A percentile compares a stretch with the other conserved stretches of the same genome.
phyloP scores from a whole-genome alignment of 2,888 invertebrate species.

The Napeogenes sylphis region DNA sequence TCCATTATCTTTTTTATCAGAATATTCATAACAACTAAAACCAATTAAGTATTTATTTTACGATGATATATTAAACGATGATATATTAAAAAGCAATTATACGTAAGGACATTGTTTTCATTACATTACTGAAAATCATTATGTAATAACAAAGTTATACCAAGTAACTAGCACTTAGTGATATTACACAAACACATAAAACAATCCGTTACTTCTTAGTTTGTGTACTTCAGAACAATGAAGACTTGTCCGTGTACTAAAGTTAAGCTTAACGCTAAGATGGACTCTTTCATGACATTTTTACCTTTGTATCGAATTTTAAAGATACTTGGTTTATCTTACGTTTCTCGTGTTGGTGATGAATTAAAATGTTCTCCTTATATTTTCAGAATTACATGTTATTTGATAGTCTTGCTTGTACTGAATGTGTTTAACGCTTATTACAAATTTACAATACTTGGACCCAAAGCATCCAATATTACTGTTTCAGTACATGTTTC shows the following conservation, averaged over 20 bases:
- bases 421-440: conserved; percentile 11
- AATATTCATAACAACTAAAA: no score
- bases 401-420: conserved; percentile 1
- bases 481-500: conserved; percentile 1
- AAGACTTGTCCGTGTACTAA: neutral
- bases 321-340: conserved; percentile 15
- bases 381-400: conserved; percentile 9
- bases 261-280: neutral
- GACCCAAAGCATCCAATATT: neutral
- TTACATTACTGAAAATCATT: no score
- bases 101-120: no score
- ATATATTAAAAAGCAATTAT: no score
- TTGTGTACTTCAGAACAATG: no score
- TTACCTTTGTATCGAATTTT: conserved; percentile 13
- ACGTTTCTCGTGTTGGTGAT: conserved; percentile 7
- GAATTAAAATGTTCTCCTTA: conserved; percentile 11
- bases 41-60: no score
- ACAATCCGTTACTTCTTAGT: no score
- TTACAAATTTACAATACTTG: neutral
- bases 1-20: no score
- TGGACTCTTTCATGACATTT: conserved; percentile 14
- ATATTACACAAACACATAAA: no score
- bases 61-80: no score
- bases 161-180: no score
- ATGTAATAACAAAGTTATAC: no score